phyloP scores from a whole-genome alignment of 1,140 invertebrate genomes.

The Lycorma delicatula region DNA sequence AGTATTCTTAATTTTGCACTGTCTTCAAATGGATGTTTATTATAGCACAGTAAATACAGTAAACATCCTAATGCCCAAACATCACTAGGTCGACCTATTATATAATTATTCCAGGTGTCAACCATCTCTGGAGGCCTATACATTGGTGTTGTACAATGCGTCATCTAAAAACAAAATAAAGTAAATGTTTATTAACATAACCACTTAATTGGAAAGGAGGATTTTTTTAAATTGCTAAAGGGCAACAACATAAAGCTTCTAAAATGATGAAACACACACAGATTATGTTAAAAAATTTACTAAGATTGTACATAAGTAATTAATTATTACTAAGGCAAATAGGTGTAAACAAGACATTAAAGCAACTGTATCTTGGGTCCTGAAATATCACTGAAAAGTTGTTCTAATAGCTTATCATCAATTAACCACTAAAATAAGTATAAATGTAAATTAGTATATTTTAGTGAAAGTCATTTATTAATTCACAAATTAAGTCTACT shows the following conservation, averaged over 20 bases:
- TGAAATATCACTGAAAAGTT: too few relatives aligned
- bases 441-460: too few relatives aligned
- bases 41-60: conserved; percentile 84
- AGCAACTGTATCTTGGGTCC: too few relatives aligned
- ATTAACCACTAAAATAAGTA: too few relatives aligned
- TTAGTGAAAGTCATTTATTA: too few relatives aligned
- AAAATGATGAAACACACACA: conserved; percentile 1
- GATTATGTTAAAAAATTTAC: too few relatives aligned
- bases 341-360: too few relatives aligned
- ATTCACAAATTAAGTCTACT: too few relatives aligned
- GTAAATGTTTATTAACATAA: conserved; percentile 5
- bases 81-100: conserved; percentile 81
- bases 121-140: conserved; percentile 92
- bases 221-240: conserved; percentile 8
- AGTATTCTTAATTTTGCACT: conserved; percentile 90
- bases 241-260: not conserved
- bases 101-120: conserved; percentile 94
- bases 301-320: too few relatives aligned
- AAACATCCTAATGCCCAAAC: conserved; percentile 97
- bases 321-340: too few relatives aligned
- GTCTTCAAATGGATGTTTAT: conserved; percentile 96
- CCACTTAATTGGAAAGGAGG: too few relatives aligned
- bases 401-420: too few relatives aligned
- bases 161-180: conserved; percentile 42
- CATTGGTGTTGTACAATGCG: conserved; percentile 75